Conservation (phyloP, 53 echinoderm and acorn worm species). For the Patiria pectinifera region DNA sequence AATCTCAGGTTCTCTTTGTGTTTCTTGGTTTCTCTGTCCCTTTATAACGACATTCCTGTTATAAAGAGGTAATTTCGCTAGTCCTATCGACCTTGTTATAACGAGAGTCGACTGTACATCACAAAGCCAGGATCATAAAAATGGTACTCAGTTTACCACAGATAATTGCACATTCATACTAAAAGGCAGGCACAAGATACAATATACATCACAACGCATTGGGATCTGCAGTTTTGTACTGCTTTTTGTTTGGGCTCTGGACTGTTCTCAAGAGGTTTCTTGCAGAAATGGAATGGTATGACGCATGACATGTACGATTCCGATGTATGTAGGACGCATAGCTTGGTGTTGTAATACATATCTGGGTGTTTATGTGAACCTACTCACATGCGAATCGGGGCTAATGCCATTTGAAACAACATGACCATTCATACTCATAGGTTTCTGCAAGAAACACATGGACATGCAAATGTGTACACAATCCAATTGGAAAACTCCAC, state of each 20-base stretch:
- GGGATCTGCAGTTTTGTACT: neutral
- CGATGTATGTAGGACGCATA: neutral
- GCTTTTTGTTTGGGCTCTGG: neutral
- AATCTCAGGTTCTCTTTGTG: too few species aligned
- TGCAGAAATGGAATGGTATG: conserved; percentile 22
- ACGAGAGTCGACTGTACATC: too few species aligned
- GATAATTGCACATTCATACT: too few species aligned
- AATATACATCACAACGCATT: too few species aligned
- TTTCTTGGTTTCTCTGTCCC: too few species aligned
- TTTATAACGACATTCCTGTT: too few species aligned
- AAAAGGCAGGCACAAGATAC: too few species aligned
- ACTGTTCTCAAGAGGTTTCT: conserved; percentile 1
- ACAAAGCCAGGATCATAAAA: too few species aligned
- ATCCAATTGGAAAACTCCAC: neutral
- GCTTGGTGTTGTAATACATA: neutral
- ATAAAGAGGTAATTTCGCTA: too few species aligned
- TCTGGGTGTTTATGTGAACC: neutral
- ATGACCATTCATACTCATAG: conserved; percentile 35
- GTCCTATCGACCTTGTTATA: too few species aligned
- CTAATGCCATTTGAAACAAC: conserved; percentile 48
- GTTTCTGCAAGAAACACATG: conserved; percentile 32
- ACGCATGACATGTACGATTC: neutral
- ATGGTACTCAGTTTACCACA: too few species aligned
- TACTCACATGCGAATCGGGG: conserved; percentile 39
- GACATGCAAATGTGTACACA: neutral